A percentile compares a stretch with the other conserved stretches of the same genome.
Evolutionary conservation across 2,797 vertebrate genomes (phyloP).

Genomic region (Chaunax sp.): DNA sequence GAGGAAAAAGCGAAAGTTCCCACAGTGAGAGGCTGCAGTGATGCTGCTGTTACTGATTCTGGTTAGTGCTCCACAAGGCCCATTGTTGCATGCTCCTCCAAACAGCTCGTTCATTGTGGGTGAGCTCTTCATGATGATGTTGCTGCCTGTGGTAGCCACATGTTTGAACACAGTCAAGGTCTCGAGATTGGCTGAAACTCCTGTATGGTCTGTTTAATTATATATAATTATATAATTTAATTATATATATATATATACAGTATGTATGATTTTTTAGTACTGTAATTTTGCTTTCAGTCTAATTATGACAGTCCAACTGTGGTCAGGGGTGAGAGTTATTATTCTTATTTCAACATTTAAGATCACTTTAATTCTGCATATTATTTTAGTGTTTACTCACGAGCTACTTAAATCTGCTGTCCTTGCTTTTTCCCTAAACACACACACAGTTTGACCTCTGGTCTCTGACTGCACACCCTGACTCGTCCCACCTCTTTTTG

Average conservation of each 20-base stretch:
- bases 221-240: slow-evolving; percentile 1
- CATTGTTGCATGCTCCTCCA: slow-evolving; percentile 51
- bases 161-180: slow-evolving; percentile 39
- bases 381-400: too few species aligned
- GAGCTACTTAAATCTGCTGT: too few species aligned
- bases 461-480: too few species aligned
- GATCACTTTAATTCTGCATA: too few species aligned
- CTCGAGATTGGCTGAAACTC: slow-evolving; percentile 53
- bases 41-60: slow-evolving; percentile 48
- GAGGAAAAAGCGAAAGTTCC: slow-evolving; percentile 37
- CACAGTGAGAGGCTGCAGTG: slow-evolving; percentile 38
- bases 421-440: too few species aligned
- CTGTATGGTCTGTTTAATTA: not conserved
- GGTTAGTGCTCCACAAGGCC: slow-evolving; percentile 41
- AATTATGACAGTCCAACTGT: too few species aligned
- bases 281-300: not conserved
- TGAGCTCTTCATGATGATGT: slow-evolving; percentile 74
- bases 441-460: too few species aligned
- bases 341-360: too few species aligned
- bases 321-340: too few species aligned
- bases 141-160: slow-evolving; percentile 38
- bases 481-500: too few species aligned
- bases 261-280: slow-evolving; percentile 3
- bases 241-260: too few species aligned
- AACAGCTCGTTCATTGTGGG: slow-evolving; percentile 60